phyloP scores from a whole-genome alignment of 2,888 invertebrate genomes.

The Drosophila buzzatii region DNA sequence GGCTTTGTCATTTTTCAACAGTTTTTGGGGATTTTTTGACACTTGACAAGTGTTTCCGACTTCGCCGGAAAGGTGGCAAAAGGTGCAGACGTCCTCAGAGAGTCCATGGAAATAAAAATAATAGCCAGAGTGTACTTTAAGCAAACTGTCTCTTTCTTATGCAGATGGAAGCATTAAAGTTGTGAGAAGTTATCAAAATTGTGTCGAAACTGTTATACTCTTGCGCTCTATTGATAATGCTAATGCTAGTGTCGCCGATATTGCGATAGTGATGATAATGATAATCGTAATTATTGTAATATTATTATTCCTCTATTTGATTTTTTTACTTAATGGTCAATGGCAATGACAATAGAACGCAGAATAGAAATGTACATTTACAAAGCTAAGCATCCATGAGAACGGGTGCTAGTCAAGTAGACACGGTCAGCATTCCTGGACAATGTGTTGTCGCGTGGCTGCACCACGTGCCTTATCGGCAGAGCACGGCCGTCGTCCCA shows the following conservation, averaged over 20 bases:
- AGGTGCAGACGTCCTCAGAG: slow-evolving; percentile 40
- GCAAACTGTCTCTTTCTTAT: slow-evolving; percentile 52
- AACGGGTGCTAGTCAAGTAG: not conserved
- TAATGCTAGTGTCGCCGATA: not conserved
- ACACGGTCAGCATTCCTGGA: slow-evolving; percentile 7
- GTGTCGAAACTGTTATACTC: not conserved
- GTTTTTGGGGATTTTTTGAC: slow-evolving; percentile 67
- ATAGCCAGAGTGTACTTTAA: slow-evolving; percentile 18
- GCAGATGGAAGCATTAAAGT: slow-evolving; percentile 45
- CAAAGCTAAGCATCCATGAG: not conserved
- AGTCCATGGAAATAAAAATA: slow-evolving; percentile 2
- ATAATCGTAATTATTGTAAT: too few relatives aligned
- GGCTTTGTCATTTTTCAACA: slow-evolving; percentile 73
- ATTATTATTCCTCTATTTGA: too few relatives aligned
- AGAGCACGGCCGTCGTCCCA: not conserved
- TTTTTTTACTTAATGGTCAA: too few relatives aligned
- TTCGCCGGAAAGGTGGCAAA: slow-evolving; percentile 67
- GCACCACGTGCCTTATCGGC: slow-evolving; percentile 16
- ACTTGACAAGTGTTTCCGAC: slow-evolving; percentile 75
- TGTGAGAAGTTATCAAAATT: not conserved
- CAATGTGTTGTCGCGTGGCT: slow-evolving; percentile 43
- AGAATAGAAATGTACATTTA: not conserved
- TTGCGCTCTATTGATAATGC: not conserved
- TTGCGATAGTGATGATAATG: too few relatives aligned
- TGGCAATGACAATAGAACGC: not conserved